These are phyloP conservation scores for Ornithoptera alexandrae DNA, from an alignment of 2,888 invertebrate genomes.

Conservation along the genomic window DNA sequence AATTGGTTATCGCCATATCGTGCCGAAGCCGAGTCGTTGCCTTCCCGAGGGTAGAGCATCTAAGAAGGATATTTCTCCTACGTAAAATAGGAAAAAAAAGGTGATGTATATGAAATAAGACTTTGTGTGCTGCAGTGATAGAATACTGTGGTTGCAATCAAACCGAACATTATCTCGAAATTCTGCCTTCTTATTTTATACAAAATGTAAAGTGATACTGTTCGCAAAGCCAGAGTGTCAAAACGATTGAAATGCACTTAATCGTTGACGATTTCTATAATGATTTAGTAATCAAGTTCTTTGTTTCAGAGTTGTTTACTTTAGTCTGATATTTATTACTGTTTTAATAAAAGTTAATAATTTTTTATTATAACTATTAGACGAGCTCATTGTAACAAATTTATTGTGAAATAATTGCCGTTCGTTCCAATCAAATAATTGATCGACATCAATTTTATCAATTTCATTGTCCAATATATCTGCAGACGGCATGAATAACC, in stretches of 20 bases:
- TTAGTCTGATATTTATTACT: background rate
- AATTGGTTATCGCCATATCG: no score
- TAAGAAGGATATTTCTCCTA: no score
- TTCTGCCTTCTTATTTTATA: no score
- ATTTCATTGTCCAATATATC: conserved; percentile 2
- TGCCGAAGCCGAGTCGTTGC: no score
- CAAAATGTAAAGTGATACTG: background rate
- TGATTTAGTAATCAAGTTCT: background rate
- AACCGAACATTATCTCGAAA: no score
- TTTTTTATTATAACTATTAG: background rate
- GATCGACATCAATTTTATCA: conserved; percentile 6
- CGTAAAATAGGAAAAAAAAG: no score
- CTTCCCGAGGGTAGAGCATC: no score
- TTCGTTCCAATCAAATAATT: background rate
- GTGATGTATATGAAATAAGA: no score
- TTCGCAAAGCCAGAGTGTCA: background rate
- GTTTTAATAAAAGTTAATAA: background rate
- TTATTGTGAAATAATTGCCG: background rate
- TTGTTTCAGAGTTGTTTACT: background rate
- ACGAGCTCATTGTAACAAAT: background rate
- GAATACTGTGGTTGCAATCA: no score
- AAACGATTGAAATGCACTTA: background rate
- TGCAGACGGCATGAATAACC: conserved; percentile 1
- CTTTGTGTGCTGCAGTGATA: no score
- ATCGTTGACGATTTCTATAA: background rate